Evolutionary conservation across 1,140 invertebrate genomes (phyloP), one percentile per base, ranked within the genome.

Genomic region (Drosophila hydei): DNA sequence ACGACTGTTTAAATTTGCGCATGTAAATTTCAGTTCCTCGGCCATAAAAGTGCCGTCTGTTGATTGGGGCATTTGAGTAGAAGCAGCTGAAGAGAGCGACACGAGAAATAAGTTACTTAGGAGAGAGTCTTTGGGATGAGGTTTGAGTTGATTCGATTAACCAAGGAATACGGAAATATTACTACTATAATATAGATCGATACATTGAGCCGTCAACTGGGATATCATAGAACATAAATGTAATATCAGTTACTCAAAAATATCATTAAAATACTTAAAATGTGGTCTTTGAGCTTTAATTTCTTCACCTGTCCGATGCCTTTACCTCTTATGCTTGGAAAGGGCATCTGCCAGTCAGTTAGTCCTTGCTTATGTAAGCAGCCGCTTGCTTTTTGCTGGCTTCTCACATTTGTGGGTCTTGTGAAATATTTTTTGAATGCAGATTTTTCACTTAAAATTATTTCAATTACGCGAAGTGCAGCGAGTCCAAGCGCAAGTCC

Each of bases 391-490:
- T 64, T 11, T 64, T 47, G 52, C 27, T 75, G 59, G 48, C 55
- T 7, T 52, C 61, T 72, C 67, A 80, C 77, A 80, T 79, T 79
- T 81, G 74, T 77, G 75, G 60, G 63, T 60, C 55, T 47, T 52
- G 42, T 87, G 74, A 85, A 83, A 89, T 87, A 78, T 89, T 79
- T 87, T 87, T 87, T 87, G 75, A 89, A 87, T 89, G 81, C 78
- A 87, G 79, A 88, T 85, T 87, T 87, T 87, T 87, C 83, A 88
- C 81, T 87, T 87, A 79, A 87, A 87, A 87, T 87, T 87, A 87
- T 87, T 87, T 87, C 83, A 87, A 87, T 87, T 87, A 87, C 83
- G 79, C 75, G 56, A 83, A 88, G 77, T 85, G 74, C 77, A 77
- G 58, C 16, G 40, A 47, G 50, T 60, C 56, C 58, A 61, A 65